phyloP scores from a whole-genome alignment of 2,113 vertebrate species.

The Ceyx cyanopectus region DNA sequence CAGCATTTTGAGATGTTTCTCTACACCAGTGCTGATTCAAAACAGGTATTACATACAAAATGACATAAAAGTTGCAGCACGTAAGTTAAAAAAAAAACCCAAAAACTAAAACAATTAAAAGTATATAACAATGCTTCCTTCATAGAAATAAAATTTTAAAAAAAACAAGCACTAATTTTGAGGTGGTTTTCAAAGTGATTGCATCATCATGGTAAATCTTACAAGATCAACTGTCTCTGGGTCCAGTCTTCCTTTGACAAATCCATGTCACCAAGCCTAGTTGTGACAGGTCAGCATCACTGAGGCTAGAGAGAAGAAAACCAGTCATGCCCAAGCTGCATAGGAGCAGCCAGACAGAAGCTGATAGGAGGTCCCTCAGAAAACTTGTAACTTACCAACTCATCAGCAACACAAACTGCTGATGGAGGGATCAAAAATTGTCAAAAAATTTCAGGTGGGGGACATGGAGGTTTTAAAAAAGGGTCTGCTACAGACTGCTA shows the following conservation, averaged over 20 bases:
- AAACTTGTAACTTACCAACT: neutral
- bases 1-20: neutral
- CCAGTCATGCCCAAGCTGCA: conserved; percentile 23
- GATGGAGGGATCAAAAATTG: neutral
- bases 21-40: neutral
- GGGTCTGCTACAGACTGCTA: neutral
- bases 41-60: neutral
- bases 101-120: neutral
- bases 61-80: neutral
- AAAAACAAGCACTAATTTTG: neutral
- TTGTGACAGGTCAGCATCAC: neutral
- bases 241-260: neutral
- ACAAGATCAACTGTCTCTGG: neutral
- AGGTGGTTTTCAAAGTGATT: neutral
- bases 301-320: neutral
- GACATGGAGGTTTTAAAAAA: neutral
- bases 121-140: neutral
- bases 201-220: neutral
- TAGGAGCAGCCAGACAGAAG: conserved; percentile 7
- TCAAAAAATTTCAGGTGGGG: neutral
- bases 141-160: neutral
- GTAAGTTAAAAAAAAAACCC: neutral
- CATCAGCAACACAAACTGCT: neutral
- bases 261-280: neutral
- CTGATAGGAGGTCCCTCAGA: neutral